phyloP scores from a whole-genome alignment of 1,140 invertebrate genomes.

The Coelopa frigida region DNA sequence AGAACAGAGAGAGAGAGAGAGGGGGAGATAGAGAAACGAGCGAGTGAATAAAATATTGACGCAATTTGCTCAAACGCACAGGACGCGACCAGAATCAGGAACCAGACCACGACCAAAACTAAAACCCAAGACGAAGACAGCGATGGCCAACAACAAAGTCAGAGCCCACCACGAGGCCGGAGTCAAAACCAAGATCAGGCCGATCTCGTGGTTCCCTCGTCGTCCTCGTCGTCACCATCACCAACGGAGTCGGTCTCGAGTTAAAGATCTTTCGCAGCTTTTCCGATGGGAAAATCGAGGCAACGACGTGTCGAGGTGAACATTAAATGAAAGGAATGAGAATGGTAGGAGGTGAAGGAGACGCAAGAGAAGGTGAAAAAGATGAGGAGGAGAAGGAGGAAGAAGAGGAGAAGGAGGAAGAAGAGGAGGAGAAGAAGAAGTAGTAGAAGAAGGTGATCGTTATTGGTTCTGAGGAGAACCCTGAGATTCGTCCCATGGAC shows the following conservation, averaged over 20 bases:
- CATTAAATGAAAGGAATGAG: not conserved
- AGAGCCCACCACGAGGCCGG: conserved; percentile 5
- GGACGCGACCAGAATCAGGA: not conserved
- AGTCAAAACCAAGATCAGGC: no score
- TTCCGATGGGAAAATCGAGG: conserved; percentile 15
- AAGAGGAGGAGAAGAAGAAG: no score
- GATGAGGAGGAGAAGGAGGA: no score
- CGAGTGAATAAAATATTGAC: conserved; percentile 14
- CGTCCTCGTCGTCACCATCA: no score
- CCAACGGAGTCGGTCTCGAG: conserved; percentile 3
- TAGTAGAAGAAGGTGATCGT: conserved; percentile 1
- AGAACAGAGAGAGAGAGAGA: no score
- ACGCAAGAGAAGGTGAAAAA: not conserved
- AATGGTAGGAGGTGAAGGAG: not conserved
- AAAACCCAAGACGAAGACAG: not conserved
- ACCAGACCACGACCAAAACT: not conserved
- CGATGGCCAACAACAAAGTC: conserved; percentile 9
- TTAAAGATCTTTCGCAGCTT: conserved; percentile 5
- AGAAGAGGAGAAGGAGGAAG: no score
- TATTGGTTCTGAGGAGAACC: not conserved
- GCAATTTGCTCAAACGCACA: conserved; percentile 18
- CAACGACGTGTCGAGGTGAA: not conserved
- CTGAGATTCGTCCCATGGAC: not conserved
- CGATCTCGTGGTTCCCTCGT: no score
- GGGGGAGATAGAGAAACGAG: no score